Evolutionary conservation across 2,888 invertebrate species (phyloP).

Genomic region (Andrena praecox): DNA sequence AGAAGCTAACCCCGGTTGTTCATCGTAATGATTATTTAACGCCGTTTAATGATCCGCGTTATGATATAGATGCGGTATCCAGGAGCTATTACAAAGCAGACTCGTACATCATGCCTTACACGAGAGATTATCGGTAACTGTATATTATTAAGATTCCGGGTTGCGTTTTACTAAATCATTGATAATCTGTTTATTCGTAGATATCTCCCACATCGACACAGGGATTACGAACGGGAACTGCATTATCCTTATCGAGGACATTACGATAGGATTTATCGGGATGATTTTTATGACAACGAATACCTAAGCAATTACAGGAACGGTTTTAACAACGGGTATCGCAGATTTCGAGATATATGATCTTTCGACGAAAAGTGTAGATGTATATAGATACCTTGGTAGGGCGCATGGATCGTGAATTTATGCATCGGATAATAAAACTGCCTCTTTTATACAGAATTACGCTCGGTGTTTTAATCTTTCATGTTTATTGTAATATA

Average conservation of each 20-base stretch:
- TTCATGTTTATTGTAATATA: constrained; percentile 65
- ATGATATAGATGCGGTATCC: constrained; percentile 22
- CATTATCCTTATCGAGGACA: constrained; percentile 61
- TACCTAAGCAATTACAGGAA: constrained; percentile 56
- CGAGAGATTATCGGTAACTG: constrained; percentile 43
- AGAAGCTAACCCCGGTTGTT: constrained; percentile 22
- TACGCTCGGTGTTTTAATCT: constrained; percentile 3
- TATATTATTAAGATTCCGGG: neutral
- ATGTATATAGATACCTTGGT: neutral
- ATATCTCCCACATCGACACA: constrained; percentile 57
- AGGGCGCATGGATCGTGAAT: neutral
- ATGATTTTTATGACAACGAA: constrained; percentile 50
- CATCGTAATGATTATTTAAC: constrained; percentile 29
- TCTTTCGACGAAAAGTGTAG: neutral
- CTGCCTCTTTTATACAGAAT: neutral
- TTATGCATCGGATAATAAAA: constrained; percentile 17
- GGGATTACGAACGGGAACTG: constrained; percentile 47
- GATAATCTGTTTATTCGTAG: constrained; percentile 44
- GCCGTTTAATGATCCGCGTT: neutral
- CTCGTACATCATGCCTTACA: constrained; percentile 13
- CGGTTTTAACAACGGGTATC: constrained; percentile 39
- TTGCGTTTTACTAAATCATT: neutral
- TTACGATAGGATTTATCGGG: constrained; percentile 55
- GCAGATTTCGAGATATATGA: constrained; percentile 16
- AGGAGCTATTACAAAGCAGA: constrained; percentile 28